These are phyloP conservation scores for Dryoscopus gambensis DNA, from an alignment of 2,113 vertebrate genomes.

Conservation along the genomic window DNA sequence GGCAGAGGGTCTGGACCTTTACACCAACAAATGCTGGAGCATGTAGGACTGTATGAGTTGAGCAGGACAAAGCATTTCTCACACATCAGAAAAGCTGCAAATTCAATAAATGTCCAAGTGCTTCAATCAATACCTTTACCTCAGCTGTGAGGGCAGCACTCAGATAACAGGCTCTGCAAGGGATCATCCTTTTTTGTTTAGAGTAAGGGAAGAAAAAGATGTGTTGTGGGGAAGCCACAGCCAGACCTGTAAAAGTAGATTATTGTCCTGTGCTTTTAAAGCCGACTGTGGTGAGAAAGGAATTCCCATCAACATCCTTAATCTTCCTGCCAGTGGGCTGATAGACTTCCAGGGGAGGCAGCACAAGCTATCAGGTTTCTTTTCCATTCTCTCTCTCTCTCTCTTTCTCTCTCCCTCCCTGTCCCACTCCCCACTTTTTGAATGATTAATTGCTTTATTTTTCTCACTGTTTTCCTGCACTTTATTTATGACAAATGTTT, in stretches of 20 bases:
- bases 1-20: not conserved
- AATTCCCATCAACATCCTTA: conserved; percentile 13
- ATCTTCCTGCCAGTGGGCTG: not conserved
- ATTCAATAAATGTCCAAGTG: not conserved
- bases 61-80: not conserved
- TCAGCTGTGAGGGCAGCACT: conserved; percentile 1
- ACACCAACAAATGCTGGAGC: not conserved
- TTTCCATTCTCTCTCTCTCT: not conserved
- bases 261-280: conserved; percentile 19
- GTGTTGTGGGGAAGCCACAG: not conserved
- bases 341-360: not conserved
- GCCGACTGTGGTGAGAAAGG: not conserved
- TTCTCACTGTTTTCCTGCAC: not conserved
- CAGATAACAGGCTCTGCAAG: not conserved
- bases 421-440: not conserved
- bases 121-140: not conserved
- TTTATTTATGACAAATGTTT: not conserved
- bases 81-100: not conserved
- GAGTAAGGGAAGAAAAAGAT: not conserved
- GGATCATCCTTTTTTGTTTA: not conserved
- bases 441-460: not conserved
- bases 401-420: not conserved
- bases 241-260: not conserved
- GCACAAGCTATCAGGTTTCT: not conserved
- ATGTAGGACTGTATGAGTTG: not conserved